phyloP scores from a whole-genome alignment of 2,888 invertebrate genomes.

The Podotricha telesiphe region DNA sequence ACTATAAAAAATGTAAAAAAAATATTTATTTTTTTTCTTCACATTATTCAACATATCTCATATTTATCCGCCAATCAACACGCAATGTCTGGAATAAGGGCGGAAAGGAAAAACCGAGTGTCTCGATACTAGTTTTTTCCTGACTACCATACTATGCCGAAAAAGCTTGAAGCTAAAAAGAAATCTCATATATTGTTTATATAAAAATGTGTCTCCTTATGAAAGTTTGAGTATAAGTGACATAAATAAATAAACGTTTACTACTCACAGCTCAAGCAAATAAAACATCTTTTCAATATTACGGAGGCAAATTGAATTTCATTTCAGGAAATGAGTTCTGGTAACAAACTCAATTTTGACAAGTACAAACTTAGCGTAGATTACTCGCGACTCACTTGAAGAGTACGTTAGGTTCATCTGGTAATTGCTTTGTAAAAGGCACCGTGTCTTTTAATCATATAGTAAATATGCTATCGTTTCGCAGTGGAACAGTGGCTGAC shows the following conservation, averaged over 20 bases:
- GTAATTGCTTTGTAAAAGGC: constrained; percentile 1
- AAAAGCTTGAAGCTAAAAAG: no score
- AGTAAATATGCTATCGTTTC: no score
- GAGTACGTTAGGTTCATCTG: background rate
- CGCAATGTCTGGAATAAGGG: no score
- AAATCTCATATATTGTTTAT: background rate
- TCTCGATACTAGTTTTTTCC: no score
- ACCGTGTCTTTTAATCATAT: background rate
- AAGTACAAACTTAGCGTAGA: constrained; percentile 35
- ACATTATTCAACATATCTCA: no score
- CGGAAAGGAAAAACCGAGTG: no score
- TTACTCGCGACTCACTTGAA: constrained; percentile 20
- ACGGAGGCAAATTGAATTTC: constrained; percentile 42
- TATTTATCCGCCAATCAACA: no score
- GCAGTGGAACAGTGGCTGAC: no score
- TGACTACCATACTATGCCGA: no score
- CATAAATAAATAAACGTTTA: constrained; percentile 2
- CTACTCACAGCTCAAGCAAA: constrained; percentile 15
- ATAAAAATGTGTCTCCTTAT: background rate
- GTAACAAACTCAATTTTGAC: constrained; percentile 36
- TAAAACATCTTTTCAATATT: constrained; percentile 40
- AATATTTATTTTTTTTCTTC: no score
- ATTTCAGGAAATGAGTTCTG: constrained; percentile 41
- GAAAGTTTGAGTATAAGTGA: background rate
- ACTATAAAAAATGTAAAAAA: no score